Evolutionary conservation across 2,113 vertebrate genomes (phyloP).

Genomic region (Gnathonemus echidnorhynchus): DNA sequence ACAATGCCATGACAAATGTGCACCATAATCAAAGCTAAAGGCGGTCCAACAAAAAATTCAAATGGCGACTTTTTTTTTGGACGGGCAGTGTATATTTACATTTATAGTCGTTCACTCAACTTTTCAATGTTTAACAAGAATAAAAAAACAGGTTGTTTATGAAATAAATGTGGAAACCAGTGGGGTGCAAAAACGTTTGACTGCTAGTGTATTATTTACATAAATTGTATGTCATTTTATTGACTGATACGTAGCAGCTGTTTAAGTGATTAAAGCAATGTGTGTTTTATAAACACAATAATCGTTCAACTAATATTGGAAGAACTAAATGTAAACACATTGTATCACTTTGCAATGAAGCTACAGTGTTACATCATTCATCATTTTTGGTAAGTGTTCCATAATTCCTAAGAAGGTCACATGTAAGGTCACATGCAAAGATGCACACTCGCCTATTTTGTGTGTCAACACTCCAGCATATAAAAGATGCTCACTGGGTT

Average conservation of each 20-base stretch:
- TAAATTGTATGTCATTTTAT: not conserved
- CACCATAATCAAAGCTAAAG: too few species aligned
- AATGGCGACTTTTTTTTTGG: too few species aligned
- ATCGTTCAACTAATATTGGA: not conserved
- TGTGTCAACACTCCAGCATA: not conserved
- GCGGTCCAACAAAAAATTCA: too few species aligned
- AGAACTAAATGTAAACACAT: not conserved
- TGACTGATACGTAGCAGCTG: not conserved
- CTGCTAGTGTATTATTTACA: not conserved
- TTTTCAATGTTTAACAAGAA: too few species aligned
- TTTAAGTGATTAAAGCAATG: not conserved
- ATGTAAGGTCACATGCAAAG: not conserved
- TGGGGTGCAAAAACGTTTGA: too few species aligned
- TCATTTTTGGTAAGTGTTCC: not conserved
- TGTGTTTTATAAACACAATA: not conserved
- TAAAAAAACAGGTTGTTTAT: too few species aligned
- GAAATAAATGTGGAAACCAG: too few species aligned
- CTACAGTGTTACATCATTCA: not conserved
- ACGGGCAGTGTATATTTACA: too few species aligned
- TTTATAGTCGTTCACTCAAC: too few species aligned
- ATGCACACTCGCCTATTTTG: not conserved
- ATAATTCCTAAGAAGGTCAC: not conserved
- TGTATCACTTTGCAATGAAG: not conserved
- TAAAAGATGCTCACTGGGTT: not conserved
- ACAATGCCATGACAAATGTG: too few species aligned